Evolutionary conservation across 2,113 vertebrate species (phyloP).

Genomic region (Brienomyrus brachyistius): DNA sequence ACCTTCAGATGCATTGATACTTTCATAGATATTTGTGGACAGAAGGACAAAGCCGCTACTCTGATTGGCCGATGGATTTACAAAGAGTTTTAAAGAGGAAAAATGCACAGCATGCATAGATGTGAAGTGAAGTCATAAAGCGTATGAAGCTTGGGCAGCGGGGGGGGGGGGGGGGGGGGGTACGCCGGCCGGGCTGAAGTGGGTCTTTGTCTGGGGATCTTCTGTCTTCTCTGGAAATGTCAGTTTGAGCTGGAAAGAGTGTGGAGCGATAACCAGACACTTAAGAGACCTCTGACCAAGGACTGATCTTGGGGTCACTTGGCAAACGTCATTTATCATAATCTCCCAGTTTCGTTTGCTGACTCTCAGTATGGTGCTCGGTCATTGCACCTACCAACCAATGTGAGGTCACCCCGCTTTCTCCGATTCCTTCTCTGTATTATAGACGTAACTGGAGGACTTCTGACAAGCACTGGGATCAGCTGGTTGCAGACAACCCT

Average conservation of each 20-base stretch:
- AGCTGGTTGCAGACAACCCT: not conserved
- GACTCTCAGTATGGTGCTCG: not conserved
- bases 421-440: not conserved
- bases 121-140: constrained; percentile 27
- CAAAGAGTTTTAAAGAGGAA: constrained; percentile 25
- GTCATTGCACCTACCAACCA: not conserved
- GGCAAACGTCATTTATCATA: not conserved
- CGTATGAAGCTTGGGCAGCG: not conserved
- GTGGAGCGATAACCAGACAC: constrained; percentile 8
- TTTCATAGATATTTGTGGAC: constrained; percentile 37
- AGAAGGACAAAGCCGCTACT: constrained; percentile 37
- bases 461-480: not conserved
- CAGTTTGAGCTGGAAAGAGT: constrained; percentile 33
- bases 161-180: not conserved
- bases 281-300: constrained; percentile 15
- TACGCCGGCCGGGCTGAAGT: not conserved
- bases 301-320: not conserved
- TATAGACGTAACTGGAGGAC: not conserved
- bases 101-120: constrained; percentile 17
- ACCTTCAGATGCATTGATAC: not conserved
- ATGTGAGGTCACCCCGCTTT: not conserved
- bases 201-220: constrained; percentile 24
- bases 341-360: not conserved
- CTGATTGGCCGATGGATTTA: constrained; percentile 22
- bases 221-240: constrained; percentile 13